These are phyloP conservation scores for Phenacoccus solenopsis DNA, from an alignment of 1,140 invertebrate genomes.

Conservation along the genomic window DNA sequence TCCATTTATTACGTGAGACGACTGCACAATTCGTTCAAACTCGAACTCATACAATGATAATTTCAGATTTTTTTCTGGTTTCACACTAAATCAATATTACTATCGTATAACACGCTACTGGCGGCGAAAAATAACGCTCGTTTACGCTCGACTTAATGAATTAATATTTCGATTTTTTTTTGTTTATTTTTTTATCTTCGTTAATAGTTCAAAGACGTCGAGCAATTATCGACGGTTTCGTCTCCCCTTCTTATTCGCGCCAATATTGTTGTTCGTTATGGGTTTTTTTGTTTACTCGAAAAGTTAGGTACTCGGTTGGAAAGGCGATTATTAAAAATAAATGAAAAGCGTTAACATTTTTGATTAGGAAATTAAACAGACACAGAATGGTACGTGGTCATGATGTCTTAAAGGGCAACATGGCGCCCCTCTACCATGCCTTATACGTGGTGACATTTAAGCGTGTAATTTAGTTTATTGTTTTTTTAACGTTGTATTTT, in stretches of 20 bases:
- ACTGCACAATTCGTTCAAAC: neutral
- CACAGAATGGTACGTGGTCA: neutral
- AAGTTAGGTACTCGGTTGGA: neutral
- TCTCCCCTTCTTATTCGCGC: neutral
- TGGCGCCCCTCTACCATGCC: neutral
- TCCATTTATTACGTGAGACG: neutral
- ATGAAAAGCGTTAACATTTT: neutral
- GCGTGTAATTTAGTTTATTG: neutral
- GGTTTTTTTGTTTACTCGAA: neutral
- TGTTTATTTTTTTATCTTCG: constrained; percentile 3
- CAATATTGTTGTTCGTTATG: neutral
- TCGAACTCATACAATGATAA: no score
- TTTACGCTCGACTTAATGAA: neutral
- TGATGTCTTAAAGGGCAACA: neutral
- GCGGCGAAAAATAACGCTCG: neutral
- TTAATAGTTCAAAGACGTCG: neutral
- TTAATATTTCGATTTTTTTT: neutral
- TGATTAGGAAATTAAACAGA: neutral
- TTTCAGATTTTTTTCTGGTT: neutral
- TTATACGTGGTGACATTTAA: neutral
- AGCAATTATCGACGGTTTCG: neutral
- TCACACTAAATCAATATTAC: neutral
- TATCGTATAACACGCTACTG: neutral
- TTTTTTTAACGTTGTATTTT: no score
- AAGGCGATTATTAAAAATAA: neutral